Conservation (phyloP, 2,113 vertebrate species). For the Mugil cephalus region DNA sequence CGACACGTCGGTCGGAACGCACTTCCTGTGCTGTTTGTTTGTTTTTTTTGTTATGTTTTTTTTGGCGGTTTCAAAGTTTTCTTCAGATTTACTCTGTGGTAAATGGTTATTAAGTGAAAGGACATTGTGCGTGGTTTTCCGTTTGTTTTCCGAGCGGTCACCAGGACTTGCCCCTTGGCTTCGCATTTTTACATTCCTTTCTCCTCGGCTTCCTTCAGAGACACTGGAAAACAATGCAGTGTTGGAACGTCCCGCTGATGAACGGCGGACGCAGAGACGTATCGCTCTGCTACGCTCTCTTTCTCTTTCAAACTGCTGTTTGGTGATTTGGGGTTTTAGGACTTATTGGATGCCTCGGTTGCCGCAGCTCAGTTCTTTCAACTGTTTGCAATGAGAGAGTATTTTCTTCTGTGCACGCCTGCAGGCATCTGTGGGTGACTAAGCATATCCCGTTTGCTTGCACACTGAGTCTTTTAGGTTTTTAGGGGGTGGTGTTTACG, state of each 20-base stretch:
- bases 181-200: not conserved
- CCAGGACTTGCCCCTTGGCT: too few relatives aligned
- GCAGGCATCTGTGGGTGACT: slow-evolving; percentile 27
- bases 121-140: too few relatives aligned
- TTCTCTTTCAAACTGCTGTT: not conserved
- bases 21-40: too few relatives aligned
- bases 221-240: not conserved
- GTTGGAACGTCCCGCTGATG: not conserved
- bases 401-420: not conserved
- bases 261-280: not conserved
- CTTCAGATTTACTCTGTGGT: too few relatives aligned
- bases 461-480: not conserved
- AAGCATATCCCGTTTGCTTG: slow-evolving; percentile 24
- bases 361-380: slow-evolving; percentile 40
- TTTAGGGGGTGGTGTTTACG: not conserved
- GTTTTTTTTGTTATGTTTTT: too few relatives aligned
- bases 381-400: not conserved
- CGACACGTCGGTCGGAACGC: too few relatives aligned
- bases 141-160: too few relatives aligned
- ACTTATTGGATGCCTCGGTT: slow-evolving; percentile 6
- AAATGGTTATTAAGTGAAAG: too few relatives aligned
- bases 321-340: slow-evolving; percentile 13
- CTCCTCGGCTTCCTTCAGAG: not conserved
- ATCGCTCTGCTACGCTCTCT: slow-evolving; percentile 8
- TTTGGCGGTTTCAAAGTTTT: too few relatives aligned